Percentiles rank a stretch among this genome's conserved stretches.
These are phyloP conservation scores for Cuniculus paca DNA, from an alignment of 2,797 vertebrate species.

Conservation along the genomic window DNA sequence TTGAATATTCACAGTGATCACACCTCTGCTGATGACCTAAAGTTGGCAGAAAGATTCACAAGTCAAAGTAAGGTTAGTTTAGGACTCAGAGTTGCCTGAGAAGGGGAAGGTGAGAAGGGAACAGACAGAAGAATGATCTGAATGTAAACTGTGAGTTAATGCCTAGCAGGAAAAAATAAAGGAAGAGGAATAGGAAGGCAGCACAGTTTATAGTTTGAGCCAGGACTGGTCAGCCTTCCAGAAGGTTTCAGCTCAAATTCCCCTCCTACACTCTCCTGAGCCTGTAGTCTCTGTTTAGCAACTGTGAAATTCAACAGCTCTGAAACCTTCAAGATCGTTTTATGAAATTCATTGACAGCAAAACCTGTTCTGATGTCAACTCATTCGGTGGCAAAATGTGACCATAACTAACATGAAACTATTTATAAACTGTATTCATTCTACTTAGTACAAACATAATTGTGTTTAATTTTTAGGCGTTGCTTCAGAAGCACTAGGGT, in stretches of 20 bases:
- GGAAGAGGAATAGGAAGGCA: neutral
- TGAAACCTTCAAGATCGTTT: neutral
- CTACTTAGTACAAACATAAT: neutral
- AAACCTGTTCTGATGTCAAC: neutral
- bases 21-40: too few species aligned
- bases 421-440: neutral
- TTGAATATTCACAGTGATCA: neutral
- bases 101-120: neutral
- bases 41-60: neutral
- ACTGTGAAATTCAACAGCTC: neutral
- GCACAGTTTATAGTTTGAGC: neutral
- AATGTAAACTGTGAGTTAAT: neutral
- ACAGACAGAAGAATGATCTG: neutral
- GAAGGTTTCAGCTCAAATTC: neutral
- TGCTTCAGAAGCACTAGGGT: neutral
- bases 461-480: neutral
- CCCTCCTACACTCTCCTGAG: neutral
- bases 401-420: neutral
- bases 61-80: neutral
- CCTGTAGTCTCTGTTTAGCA: neutral
- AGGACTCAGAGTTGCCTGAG: neutral
- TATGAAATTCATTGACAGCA: neutral
- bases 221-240: neutral
- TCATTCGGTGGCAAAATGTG: neutral
- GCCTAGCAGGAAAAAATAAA: neutral